A percentile compares a stretch with the other conserved stretches of the same genome.
Conservation (phyloP, 1,140 invertebrate genomes). For the Penaeus japonicus region DNA sequence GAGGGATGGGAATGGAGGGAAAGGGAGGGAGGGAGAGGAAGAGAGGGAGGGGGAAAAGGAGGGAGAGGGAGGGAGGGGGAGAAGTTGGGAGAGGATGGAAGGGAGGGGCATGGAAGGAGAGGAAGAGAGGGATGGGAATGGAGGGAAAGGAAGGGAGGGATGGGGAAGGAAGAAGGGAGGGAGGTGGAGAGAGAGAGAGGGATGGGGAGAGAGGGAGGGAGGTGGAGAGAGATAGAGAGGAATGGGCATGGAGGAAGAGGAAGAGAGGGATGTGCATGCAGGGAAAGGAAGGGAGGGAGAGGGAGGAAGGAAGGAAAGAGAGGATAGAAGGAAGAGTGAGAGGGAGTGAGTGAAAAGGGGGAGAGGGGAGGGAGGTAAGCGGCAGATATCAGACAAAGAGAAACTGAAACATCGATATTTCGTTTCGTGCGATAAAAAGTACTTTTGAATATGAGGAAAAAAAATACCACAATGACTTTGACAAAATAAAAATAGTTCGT, state of each 20-base stretch:
- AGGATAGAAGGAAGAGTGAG: too few species aligned
- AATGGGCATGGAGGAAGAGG: neutral
- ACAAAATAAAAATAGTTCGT: too few species aligned
- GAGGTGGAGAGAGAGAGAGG: neutral
- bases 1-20: too few species aligned
- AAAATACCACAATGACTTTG: too few species aligned
- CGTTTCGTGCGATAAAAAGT: too few species aligned
- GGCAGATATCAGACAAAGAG: neutral
- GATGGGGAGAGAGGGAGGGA: neutral
- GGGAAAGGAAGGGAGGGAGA: neutral
- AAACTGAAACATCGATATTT: too few species aligned
- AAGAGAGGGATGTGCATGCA: neutral
- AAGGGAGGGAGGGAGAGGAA: neutral
- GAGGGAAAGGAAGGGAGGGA: too few species aligned
- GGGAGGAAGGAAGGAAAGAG: neutral
- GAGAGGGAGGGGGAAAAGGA: neutral
- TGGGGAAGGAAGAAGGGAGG: neutral
- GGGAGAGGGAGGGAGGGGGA: neutral
- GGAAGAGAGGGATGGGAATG: too few species aligned
- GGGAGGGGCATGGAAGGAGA: too few species aligned
- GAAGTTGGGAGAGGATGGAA: neutral
- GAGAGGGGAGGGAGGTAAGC: neutral
- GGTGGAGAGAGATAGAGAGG: neutral
- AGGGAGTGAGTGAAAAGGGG: too few species aligned
- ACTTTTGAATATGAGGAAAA: too few species aligned